A percentile compares a stretch with the other conserved stretches of the same genome.
Evolutionary conservation across 2,888 invertebrate genomes (phyloP).

Genomic region (Rhabditoides inermis): DNA sequence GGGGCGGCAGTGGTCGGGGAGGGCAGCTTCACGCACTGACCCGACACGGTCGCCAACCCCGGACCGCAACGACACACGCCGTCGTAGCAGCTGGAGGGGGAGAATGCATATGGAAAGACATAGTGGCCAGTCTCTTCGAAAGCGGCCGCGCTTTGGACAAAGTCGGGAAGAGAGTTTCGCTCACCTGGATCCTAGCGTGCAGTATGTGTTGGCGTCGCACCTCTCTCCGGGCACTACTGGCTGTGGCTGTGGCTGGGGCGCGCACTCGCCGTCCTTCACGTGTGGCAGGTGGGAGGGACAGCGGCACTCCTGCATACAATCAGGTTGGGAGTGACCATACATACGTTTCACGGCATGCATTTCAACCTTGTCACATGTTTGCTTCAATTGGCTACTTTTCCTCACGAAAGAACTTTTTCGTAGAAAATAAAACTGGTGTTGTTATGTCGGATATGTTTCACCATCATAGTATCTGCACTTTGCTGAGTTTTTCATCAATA

Average conservation of each 20-base stretch:
- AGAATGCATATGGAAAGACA: not conserved
- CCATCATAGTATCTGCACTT: too few species aligned
- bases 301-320: constrained; percentile 40
- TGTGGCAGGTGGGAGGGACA: constrained; percentile 40
- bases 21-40: constrained; percentile 22
- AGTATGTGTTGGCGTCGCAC: constrained; percentile 24
- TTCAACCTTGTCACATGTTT: too few species aligned
- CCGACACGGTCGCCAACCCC: too few species aligned
- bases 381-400: too few species aligned
- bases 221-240: constrained; percentile 28
- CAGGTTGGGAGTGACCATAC: too few species aligned
- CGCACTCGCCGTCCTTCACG: constrained; percentile 36
- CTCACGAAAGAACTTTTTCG: too few species aligned
- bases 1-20: constrained; percentile 14
- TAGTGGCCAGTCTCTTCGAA: not conserved
- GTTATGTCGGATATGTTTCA: too few species aligned
- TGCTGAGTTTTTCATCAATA: too few species aligned
- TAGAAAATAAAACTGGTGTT: too few species aligned
- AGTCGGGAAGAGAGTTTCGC: not conserved
- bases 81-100: constrained; percentile 8
- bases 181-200: constrained; percentile 26
- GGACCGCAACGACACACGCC: constrained; percentile 32
- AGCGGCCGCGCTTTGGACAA: not conserved
- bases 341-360: too few species aligned
- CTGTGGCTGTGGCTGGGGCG: too few species aligned